These are phyloP conservation scores for Sialia sialis DNA, from an alignment of 2,113 vertebrate species.

Conservation along the genomic window DNA sequence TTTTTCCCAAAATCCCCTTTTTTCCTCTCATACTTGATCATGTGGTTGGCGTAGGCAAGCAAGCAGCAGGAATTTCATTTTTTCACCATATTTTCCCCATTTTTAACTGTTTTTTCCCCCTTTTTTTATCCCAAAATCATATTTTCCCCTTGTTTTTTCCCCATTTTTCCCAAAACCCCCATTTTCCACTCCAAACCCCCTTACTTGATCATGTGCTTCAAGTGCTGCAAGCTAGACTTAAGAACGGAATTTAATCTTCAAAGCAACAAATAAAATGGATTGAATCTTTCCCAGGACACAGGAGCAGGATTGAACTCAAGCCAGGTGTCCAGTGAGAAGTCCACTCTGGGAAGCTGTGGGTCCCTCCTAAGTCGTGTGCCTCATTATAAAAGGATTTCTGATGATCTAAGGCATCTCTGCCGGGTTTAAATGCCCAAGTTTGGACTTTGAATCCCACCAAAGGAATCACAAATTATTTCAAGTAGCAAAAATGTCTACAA, in stretches of 20 bases:
- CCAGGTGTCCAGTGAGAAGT: background rate
- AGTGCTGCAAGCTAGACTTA: background rate
- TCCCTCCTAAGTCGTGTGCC: background rate
- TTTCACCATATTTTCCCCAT: no score
- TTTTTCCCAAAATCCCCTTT: no score
- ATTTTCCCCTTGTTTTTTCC: no score
- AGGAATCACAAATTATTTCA: background rate
- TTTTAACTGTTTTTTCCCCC: no score
- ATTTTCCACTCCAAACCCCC: no score
- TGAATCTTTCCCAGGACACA: background rate
- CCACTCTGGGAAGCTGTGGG: background rate
- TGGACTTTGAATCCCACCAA: background rate
- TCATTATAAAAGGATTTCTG: fast-evolving
- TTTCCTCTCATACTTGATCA: no score
- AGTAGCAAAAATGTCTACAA: background rate
- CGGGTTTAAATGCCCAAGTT: background rate
- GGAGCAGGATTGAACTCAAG: background rate
- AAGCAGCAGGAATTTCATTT: no score
- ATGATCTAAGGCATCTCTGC: background rate
- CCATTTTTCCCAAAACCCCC: no score
- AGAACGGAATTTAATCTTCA: background rate
- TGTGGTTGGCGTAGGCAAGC: no score
- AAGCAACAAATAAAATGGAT: background rate
- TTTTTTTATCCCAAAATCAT: no score
- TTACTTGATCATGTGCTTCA: no score